Evolutionary conservation across 2,888 invertebrate genomes (phyloP).

Genomic region (Rotaria magnacalcarata): DNA sequence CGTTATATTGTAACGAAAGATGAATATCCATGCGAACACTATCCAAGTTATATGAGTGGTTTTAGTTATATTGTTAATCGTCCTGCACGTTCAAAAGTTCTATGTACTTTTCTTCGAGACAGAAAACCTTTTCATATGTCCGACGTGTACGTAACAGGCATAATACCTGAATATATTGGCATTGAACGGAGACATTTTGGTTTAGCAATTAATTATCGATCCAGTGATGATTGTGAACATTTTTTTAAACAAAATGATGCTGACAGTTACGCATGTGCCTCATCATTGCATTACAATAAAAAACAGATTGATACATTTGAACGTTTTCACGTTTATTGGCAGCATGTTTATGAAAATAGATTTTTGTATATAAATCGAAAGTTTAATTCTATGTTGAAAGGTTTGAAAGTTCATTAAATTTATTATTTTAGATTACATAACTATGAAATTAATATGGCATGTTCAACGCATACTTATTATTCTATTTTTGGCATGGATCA

Average conservation of each 20-base stretch:
- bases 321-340: not conserved
- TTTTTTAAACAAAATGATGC: not conserved
- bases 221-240: not conserved
- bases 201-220: not conserved
- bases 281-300: not conserved
- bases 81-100: not conserved
- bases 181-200: not conserved
- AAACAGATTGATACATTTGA: not conserved
- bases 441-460: not conserved
- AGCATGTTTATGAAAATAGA: not conserved
- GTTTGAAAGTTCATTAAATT: not conserved
- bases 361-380: not conserved
- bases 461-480: too few relatives aligned
- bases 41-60: not conserved
- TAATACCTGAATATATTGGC: conserved; percentile 3
- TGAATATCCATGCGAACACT: not conserved
- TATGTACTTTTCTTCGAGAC: conserved; percentile 9
- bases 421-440: not conserved
- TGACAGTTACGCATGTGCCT: not conserved
- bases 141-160: conserved; percentile 52
- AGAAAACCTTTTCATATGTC: not conserved
- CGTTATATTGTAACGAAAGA: not conserved
- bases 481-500: not conserved
- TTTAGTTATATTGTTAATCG: conserved; percentile 10
- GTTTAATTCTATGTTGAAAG: not conserved